These are phyloP conservation scores for Plumapathes pennacea DNA, from an alignment of 92 coral and sea anemone species.

Conservation along the genomic window DNA sequence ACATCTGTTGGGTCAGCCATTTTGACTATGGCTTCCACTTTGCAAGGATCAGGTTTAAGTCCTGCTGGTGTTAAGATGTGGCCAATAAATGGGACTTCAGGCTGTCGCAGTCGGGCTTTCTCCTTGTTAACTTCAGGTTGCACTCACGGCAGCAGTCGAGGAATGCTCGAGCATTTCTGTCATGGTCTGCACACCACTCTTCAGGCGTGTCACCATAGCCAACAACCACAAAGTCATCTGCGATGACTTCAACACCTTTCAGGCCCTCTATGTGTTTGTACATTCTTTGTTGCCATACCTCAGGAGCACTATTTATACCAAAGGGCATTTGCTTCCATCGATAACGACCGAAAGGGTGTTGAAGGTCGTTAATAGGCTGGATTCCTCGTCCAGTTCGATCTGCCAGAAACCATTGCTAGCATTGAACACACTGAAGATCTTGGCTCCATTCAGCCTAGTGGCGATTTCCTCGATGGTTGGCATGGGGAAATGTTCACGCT, in stretches of 20 bases:
- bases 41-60: constrained; percentile 19
- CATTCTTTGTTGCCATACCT: constrained; percentile 26
- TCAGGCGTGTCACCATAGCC: constrained; percentile 14
- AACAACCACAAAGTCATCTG: constrained; percentile 20
- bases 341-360: constrained; percentile 35
- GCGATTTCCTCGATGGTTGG: constrained; percentile 41
- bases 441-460: constrained; percentile 39
- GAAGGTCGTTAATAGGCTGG: constrained; percentile 6
- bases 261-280: constrained; percentile 8
- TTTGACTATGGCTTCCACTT: constrained; percentile 17
- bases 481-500: constrained; percentile 34
- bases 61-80: constrained; percentile 30
- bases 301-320: constrained; percentile 33
- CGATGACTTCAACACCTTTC: constrained; percentile 19
- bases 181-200: constrained; percentile 14
- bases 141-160: constrained; percentile 43
- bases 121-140: constrained; percentile 32
- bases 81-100: constrained; percentile 22
- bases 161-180: constrained; percentile 17
- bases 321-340: constrained; percentile 19
- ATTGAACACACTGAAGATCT: constrained; percentile 49
- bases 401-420: constrained; percentile 60
- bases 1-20: constrained; percentile 8
- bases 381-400: constrained; percentile 14
- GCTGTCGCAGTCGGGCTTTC: constrained; percentile 18